Evolutionary conservation across 2,888 invertebrate genomes (phyloP).

Genomic region (Cerastis leucographa): DNA sequence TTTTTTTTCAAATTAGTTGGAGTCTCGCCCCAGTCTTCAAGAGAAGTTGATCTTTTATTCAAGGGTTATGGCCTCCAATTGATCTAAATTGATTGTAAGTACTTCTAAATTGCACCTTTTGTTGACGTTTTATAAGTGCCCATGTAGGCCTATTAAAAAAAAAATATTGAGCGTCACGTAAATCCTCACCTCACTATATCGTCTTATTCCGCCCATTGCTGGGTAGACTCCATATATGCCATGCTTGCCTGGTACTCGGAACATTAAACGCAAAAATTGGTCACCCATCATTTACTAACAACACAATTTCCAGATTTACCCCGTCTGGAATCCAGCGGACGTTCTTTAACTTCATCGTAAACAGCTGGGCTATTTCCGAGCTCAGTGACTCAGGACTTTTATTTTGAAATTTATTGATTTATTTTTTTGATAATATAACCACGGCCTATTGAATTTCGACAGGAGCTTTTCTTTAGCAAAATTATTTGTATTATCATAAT

Average conservation of each 20-base stretch:
- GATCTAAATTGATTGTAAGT: not conserved
- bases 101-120: not conserved
- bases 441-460: not conserved
- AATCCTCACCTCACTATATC: not conserved
- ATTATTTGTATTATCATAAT: not conserved
- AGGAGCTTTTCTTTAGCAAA: not conserved
- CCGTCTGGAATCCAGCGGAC: not conserved
- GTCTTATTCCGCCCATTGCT: not conserved
- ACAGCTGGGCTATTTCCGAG: not conserved
- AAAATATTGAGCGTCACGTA: too few relatives aligned
- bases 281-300: not conserved
- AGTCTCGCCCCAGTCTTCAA: not conserved
- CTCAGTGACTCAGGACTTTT: not conserved
- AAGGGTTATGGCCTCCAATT: not conserved
- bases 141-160: too few relatives aligned
- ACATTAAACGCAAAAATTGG: not conserved
- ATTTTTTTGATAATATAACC: not conserved
- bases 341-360: not conserved
- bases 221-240: not conserved
- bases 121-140: too few relatives aligned
- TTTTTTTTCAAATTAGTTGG: too few relatives aligned
- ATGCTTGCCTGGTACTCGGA: conserved; percentile 2
- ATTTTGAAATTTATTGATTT: not conserved
- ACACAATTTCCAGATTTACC: not conserved
- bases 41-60: not conserved